Base-by-base conservation (phyloP, 2,797 vertebrate genomes). In the Pseudopleuronectes americanus region DNA sequence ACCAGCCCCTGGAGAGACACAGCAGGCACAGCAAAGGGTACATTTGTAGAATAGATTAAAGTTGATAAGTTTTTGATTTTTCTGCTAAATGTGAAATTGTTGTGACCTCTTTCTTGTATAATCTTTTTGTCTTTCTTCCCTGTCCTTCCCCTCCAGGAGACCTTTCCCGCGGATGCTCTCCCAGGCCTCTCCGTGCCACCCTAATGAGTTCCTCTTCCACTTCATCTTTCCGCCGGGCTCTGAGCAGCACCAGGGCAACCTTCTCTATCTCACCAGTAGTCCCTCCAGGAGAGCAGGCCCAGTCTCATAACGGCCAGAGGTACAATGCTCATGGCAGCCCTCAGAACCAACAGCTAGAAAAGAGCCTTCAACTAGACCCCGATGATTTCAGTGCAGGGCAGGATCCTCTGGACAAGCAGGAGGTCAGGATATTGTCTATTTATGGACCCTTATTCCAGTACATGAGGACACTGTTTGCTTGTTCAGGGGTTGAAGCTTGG, bases 321-420 rank as follows among this genome's bases (percentile, higher is more conserved):
- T 53, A 74, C 38, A 79, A 71, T 66, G 54, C 64, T 58, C 57
- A 79, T 52, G 55, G 64, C 64, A 88, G 79, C 69, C 81, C 78
- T 57, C 85, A 64, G 57, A 86, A 65, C 22, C 87, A n/a, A 64
- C 81, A 75, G 24, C 47, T 53, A 8, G 86, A 89, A 48, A 89
- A 79, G 61, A 81, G 78, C 66, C 68, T 94, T 53, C 75, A 74
- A 6, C 76, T 93, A 57, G 92, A 96, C 55, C 80, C 94, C 54
- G 88, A 92, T 0, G 81, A 88, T 62, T 81, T 94, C 41, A 87
- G 28, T 54, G 19, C 65, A 2, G 68, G 89, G 33, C 92, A 85
- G 26, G 95, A 85, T 59, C 48, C 92, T 60, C 72, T 94, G 41
- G 96, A 98, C 79, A 94, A 93, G 74, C 94, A 97, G 84, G 97